Conservation (phyloP, 2,113 vertebrate genomes). For the Fulica atra region DNA sequence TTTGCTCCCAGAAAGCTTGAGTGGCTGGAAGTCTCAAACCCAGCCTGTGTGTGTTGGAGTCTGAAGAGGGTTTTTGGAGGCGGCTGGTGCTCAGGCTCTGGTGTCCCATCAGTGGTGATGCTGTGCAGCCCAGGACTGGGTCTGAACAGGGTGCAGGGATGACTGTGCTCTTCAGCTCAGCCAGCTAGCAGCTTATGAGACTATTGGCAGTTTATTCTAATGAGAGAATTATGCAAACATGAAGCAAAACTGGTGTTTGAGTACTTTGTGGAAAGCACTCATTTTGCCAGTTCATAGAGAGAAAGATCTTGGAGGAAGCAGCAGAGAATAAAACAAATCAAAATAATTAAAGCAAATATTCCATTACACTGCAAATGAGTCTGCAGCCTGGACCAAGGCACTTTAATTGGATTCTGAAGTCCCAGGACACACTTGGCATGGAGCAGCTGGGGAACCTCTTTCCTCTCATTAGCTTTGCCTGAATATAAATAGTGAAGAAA, state of each 20-base stretch:
- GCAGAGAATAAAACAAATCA: not conserved
- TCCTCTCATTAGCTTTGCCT: not conserved
- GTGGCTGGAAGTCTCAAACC: not conserved
- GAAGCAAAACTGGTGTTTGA: not conserved
- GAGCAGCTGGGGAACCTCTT: not conserved
- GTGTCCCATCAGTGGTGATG: fast-evolving
- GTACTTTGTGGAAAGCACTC: not conserved
- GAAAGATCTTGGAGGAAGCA: not conserved
- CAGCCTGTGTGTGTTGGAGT: not conserved
- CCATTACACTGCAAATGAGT: not conserved
- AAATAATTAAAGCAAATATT: not conserved
- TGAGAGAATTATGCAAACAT: not conserved
- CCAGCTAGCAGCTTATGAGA: not conserved
- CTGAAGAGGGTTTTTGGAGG: not conserved
- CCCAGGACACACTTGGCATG: not conserved
- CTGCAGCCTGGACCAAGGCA: not conserved
- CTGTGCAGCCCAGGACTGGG: fast-evolving
- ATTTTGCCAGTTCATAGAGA: not conserved
- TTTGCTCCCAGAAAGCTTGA: not conserved
- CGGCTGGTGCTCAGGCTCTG: fast-evolving
- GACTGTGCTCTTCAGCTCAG: not conserved
- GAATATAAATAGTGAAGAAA: not conserved
- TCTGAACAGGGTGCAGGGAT: not conserved
- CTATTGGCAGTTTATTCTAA: not conserved
- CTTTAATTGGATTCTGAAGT: not conserved